Conservation (phyloP, 1,140 invertebrate species). For the Galleria mellonella region DNA sequence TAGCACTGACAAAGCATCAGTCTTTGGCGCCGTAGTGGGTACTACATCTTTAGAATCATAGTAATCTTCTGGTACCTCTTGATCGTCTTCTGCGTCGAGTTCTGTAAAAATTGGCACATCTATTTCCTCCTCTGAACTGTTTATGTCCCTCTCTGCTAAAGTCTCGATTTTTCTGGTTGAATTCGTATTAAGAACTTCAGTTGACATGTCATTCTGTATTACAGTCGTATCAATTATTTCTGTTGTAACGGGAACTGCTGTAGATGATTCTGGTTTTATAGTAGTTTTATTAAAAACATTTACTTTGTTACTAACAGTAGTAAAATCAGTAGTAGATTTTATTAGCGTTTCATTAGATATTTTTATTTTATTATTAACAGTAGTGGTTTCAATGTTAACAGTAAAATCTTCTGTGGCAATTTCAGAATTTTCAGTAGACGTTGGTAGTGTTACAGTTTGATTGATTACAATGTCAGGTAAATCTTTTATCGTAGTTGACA, state of each 20-base stretch:
- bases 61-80: constrained; percentile 63
- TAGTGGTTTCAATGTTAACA: background rate
- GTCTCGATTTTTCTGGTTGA: constrained; percentile 5
- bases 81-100: constrained; percentile 44
- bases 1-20: constrained; percentile 55
- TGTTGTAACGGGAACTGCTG: constrained; percentile 8
- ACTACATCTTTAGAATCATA: constrained; percentile 61
- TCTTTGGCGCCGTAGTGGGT: constrained; percentile 52
- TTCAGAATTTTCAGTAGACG: constrained; percentile 42
- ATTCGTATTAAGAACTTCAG: constrained; percentile 6
- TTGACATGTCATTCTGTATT: constrained; percentile 6
- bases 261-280: background rate
- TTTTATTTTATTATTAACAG: too few relatives aligned
- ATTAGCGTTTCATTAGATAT: background rate
- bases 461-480: constrained; percentile 31
- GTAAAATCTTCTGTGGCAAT: constrained; percentile 22
- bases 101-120: constrained; percentile 54
- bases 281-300: too few relatives aligned
- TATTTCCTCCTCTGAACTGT: constrained; percentile 24
- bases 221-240: constrained; percentile 6
- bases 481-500: constrained; percentile 40
- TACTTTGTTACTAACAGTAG: too few relatives aligned
- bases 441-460: constrained; percentile 41
- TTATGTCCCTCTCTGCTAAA: constrained; percentile 17
- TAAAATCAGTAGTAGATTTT: constrained; percentile 17